A percentile compares a stretch with the other conserved stretches of the same genome.
These are phyloP conservation scores for Sericinus montela DNA, from an alignment of 2,888 invertebrate species.

Conservation along the genomic window DNA sequence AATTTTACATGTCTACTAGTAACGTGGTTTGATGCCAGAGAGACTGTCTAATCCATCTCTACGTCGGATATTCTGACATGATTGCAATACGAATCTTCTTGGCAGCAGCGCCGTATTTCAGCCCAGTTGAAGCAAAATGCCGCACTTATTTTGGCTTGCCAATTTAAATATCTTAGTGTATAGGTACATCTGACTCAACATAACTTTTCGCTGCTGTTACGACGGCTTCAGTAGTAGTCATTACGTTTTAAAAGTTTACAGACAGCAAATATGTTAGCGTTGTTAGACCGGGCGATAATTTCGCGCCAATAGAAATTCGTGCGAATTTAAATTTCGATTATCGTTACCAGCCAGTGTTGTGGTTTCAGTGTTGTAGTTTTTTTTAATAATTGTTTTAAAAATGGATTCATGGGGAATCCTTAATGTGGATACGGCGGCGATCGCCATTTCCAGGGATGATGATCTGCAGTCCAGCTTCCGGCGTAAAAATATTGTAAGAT, in stretches of 20 bases:
- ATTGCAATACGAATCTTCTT: conserved; percentile 73
- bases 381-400: conserved; percentile 28
- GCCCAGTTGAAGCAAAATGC: conserved; percentile 77
- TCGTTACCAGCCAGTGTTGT: neutral
- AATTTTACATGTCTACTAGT: conserved; percentile 8
- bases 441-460: conserved; percentile 85
- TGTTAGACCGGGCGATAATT: neutral
- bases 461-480: conserved; percentile 79
- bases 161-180: conserved; percentile 61
- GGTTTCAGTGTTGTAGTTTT: conserved; percentile 22
- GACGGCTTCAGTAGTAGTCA: conserved; percentile 20
- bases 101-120: conserved; percentile 52
- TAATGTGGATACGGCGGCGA: conserved; percentile 81
- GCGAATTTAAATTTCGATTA: conserved; percentile 4
- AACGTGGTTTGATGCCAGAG: conserved; percentile 21
- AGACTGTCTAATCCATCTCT: conserved; percentile 29
- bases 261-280: neutral
- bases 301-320: conserved; percentile 1
- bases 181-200: conserved; percentile 17
- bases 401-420: conserved; percentile 88
- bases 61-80: conserved; percentile 44
- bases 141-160: conserved; percentile 78
- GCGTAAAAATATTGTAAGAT: conserved; percentile 58
- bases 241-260: conserved; percentile 21
- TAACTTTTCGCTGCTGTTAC: conserved; percentile 21